These are phyloP conservation scores for Oreohelix idahoensis DNA, from an alignment of 1,140 invertebrate species.

Conservation along the genomic window DNA sequence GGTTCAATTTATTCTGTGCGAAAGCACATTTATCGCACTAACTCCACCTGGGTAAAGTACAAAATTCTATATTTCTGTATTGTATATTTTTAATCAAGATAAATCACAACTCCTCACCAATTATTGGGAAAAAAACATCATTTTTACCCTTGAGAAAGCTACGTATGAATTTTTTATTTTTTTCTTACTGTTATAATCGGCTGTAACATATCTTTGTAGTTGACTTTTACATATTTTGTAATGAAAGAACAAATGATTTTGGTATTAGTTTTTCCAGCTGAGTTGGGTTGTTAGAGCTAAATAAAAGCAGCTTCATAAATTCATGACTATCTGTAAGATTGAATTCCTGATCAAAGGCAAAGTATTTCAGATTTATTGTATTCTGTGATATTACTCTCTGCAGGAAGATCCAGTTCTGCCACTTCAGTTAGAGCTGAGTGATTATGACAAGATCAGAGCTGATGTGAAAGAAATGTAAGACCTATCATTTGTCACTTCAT, in stretches of 20 bases:
- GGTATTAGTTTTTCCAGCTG: no score
- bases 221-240: no score
- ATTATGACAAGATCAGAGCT: background rate
- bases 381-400: background rate
- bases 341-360: no score
- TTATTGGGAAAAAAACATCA: background rate
- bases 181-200: background rate
- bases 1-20: background rate
- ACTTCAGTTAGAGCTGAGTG: background rate
- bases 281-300: no score
- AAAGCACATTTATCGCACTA: background rate
- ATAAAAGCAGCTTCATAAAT: no score
- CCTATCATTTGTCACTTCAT: background rate
- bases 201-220: background rate
- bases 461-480: background rate
- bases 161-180: no score
- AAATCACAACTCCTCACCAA: background rate
- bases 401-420: background rate
- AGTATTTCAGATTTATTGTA: background rate
- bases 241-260: no score
- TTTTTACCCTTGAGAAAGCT: no score
- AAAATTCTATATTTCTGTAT: background rate
- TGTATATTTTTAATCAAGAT: no score
- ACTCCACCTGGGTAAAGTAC: background rate
- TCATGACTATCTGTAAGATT: no score